Percentiles rank a stretch among this genome's conserved stretches.
These are phyloP conservation scores for Bettongia penicillata DNA, from an alignment of 2,113 vertebrate species.

Conservation along the genomic window DNA sequence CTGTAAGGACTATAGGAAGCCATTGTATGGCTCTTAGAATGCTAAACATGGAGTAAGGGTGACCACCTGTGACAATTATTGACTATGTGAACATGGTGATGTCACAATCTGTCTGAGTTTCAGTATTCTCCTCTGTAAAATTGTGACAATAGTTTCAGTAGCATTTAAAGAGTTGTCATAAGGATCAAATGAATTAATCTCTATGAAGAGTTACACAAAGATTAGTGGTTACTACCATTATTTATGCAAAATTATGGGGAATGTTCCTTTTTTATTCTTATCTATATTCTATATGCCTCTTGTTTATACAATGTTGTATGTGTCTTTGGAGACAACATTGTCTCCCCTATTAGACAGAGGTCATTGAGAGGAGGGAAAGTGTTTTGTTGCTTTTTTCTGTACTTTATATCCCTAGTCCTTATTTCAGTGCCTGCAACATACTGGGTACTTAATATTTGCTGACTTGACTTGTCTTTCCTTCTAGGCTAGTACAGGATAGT, in stretches of 20 bases:
- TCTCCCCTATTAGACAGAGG: background rate
- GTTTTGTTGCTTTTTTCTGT: background rate
- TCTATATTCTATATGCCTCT: background rate
- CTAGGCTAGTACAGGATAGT: background rate
- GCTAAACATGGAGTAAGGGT: background rate
- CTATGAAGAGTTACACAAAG: background rate
- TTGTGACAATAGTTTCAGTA: background rate
- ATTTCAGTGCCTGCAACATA: background rate
- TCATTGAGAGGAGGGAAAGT: background rate
- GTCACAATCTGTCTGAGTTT: background rate
- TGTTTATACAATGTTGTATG: background rate
- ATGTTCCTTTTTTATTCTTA: background rate
- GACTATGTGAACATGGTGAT: background rate
- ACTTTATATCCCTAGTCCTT: background rate
- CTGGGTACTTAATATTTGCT: background rate
- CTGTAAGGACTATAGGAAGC: background rate
- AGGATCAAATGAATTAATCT: background rate
- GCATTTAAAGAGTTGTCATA: background rate
- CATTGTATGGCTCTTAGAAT: background rate
- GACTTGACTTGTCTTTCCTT: background rate
- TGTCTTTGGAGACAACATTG: background rate
- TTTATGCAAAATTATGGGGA: background rate
- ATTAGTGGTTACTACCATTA: background rate
- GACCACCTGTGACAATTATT: background rate
- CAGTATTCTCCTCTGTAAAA: background rate